Conservation (phyloP, 2,888 invertebrate species). For the Chydorus sphaericus region DNA sequence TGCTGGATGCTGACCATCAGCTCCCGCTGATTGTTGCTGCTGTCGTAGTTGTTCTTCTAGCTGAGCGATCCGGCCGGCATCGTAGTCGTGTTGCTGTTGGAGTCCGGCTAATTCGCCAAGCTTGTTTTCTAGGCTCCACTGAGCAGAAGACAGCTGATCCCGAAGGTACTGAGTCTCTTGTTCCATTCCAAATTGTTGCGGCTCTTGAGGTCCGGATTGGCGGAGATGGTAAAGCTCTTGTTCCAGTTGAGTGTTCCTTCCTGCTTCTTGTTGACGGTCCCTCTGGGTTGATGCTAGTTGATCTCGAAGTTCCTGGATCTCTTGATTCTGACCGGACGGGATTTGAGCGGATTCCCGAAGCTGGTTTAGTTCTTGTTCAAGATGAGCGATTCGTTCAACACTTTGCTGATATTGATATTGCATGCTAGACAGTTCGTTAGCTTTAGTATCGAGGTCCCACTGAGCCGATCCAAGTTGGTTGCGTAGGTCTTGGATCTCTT, state of each 20-base stretch:
- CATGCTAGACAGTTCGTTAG: neutral
- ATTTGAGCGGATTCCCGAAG: neutral
- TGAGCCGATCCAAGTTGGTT: neutral
- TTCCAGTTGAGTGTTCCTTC: no score
- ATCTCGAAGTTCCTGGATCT: slow-evolving; percentile 7
- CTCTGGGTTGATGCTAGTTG: neutral
- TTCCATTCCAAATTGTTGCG: no score
- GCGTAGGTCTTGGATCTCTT: slow-evolving; percentile 4
- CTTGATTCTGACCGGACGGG: neutral
- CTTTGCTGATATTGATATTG: neutral
- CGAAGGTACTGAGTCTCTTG: neutral
- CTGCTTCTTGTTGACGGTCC: neutral
- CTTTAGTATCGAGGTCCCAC: neutral
- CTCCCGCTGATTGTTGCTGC: neutral
- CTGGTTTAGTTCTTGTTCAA: neutral
- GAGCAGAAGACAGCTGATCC: neutral
- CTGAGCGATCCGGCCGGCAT: neutral
- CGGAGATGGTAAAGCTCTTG: no score
- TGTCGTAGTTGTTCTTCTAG: neutral
- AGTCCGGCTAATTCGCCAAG: neutral
- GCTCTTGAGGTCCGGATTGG: no score
- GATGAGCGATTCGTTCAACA: neutral
- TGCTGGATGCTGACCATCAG: no score
- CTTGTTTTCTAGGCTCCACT: neutral
- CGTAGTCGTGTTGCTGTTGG: neutral